Base-by-base conservation (phyloP, 2,888 invertebrate genomes). In the Orchesellides sinensis region DNA sequence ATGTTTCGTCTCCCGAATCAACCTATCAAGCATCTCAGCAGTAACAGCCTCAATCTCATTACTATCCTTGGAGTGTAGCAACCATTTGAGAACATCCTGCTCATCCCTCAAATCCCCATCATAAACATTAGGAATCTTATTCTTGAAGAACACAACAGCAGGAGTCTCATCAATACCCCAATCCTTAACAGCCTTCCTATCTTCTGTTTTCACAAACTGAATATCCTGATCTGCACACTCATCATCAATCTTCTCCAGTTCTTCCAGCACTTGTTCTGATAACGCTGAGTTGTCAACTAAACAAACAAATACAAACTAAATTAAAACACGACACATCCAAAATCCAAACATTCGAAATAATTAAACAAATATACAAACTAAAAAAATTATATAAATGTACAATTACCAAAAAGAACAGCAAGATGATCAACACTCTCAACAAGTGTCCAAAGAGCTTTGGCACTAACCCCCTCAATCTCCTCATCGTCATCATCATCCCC, bases 401-500 rank as follows among this genome's bases (percentile, higher is more conserved):
- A 27, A 69, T 63, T 96, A 97, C 91, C 97, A 97, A 75, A 75
- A 83, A 97, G 91, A 87, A 97, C 97, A 88, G 96, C 97, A 90
- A 97, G 93, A 90, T 96, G 95, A 89, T 97, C 96, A 86, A 96
- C 95, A 89, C 96, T 96, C 89, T 94, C 94, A 88, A 97, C 96
- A 61, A 97, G 92, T 49, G 96, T 96, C 89, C 94, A 93, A 82
- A 97, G 63, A 0, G 75, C 96, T 91, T 96, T 96, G 78, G 95
- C 93, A n/a, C 96, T 96, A 78, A 97, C 97, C 90, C 61, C 35
- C 66, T 88, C 87, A 29, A 88, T 88, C 77, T 97, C 97, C 91
- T 97, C 97, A 89, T 97, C 97, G 75, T 96, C 94, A 89, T 96
- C 96, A 90, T 97, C 97, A 90, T 97, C 97, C 56, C 96, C 97